Conservation (phyloP, 2,113 vertebrate species). For the Halichoerus grypus region DNA sequence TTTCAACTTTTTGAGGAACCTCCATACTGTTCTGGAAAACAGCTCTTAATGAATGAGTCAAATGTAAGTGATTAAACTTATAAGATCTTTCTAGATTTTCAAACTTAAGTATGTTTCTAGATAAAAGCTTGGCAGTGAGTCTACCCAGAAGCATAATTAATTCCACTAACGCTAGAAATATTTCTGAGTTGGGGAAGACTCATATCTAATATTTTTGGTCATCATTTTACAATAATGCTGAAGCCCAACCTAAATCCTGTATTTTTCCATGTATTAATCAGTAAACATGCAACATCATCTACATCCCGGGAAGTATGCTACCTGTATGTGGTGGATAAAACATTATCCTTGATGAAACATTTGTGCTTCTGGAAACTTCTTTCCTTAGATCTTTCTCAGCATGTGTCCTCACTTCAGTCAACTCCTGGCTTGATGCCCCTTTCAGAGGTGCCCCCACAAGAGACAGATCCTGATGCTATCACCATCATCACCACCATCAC, state of each 20-base stretch:
- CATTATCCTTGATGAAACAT: fast-evolving
- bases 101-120: not conserved
- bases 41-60: not conserved
- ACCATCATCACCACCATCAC: no score
- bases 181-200: not conserved
- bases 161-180: not conserved
- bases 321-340: not conserved
- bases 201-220: not conserved
- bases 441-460: not conserved
- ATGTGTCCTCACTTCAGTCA: not conserved
- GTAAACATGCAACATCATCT: not conserved
- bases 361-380: not conserved
- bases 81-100: not conserved
- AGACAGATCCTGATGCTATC: not conserved
- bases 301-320: not conserved
- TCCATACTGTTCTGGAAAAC: not conserved
- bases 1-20: no score
- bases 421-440: not conserved
- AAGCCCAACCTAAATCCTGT: no score
- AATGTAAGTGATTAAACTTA: no score
- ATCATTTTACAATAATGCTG: not conserved
- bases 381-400: not conserved
- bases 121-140: not conserved
- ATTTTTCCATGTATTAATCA: not conserved
- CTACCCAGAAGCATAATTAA: not conserved